These are phyloP conservation scores for Caenorhabditis wallacei DNA, from an alignment of 2,888 invertebrate species.

Conservation along the genomic window DNA sequence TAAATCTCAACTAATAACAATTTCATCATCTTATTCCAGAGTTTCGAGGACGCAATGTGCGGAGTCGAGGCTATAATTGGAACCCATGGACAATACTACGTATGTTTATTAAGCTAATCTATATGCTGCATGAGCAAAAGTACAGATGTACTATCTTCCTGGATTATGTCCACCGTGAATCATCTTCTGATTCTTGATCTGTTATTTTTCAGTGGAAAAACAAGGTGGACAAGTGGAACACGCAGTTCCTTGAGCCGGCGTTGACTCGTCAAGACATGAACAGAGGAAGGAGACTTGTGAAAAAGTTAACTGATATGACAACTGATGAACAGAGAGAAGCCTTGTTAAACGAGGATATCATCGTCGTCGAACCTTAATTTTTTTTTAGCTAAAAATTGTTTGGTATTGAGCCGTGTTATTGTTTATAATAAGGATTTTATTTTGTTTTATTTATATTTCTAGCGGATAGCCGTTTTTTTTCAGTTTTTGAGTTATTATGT, in stretches of 20 bases:
- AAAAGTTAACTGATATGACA: conserved; percentile 49
- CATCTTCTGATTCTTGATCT: background rate
- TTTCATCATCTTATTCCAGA: conserved; percentile 55
- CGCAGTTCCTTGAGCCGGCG: conserved; percentile 54
- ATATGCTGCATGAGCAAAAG: background rate
- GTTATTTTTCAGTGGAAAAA: conserved; percentile 56
- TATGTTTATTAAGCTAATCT: conserved; percentile 38
- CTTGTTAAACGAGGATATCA: conserved; percentile 18
- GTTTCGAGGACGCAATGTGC: conserved; percentile 79
- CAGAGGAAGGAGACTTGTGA: conserved; percentile 53
- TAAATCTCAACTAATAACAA: background rate
- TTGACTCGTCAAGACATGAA: conserved; percentile 53
- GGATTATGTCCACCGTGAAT: conserved; percentile 21
- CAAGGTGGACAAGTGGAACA: conserved; percentile 56
- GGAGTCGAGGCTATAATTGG: conserved; percentile 81
- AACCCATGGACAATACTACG: conserved; percentile 73
- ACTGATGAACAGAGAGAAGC: conserved; percentile 55
- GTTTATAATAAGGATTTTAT: too few species aligned
- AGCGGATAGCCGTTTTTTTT: too few species aligned
- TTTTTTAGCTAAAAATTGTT: background rate
- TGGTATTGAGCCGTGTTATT: background rate
- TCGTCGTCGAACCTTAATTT: background rate
- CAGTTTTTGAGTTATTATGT: too few species aligned
- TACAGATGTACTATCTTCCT: background rate
- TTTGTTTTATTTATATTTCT: background rate